Evolutionary conservation across 1,140 invertebrate species (phyloP).

Genomic region (Bombus cullumanus): DNA sequence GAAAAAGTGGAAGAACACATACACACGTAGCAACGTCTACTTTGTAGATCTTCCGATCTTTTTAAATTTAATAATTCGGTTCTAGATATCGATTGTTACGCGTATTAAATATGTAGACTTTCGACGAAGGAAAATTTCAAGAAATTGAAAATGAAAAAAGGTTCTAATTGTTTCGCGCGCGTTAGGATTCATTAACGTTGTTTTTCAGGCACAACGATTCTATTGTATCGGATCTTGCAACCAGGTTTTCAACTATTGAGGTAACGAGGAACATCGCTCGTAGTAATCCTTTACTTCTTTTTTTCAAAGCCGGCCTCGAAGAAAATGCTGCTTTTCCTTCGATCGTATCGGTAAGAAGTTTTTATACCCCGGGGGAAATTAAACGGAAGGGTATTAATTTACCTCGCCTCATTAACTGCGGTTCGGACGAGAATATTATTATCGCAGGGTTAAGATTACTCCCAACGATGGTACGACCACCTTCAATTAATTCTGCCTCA

Average conservation of each 20-base stretch:
- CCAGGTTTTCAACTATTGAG: neutral
- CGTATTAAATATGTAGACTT: too few relatives aligned
- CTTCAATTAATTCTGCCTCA: neutral
- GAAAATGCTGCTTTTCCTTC: neutral
- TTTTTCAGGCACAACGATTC: neutral
- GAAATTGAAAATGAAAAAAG: neutral
- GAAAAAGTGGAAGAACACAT: neutral
- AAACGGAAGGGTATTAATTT: constrained; percentile 35
- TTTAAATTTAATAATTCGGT: too few relatives aligned
- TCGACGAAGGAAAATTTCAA: too few relatives aligned
- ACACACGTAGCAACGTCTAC: too few relatives aligned
- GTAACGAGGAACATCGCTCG: neutral
- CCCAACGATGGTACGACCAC: neutral
- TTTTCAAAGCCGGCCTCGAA: too few relatives aligned
- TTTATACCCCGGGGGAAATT: constrained; percentile 33
- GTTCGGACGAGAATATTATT: constrained; percentile 1
- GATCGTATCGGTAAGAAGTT: neutral
- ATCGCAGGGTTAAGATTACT: neutral
- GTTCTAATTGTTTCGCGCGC: neutral
- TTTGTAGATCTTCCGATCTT: too few relatives aligned
- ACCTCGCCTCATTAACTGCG: constrained; percentile 23
- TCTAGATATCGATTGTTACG: too few relatives aligned
- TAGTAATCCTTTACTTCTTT: neutral
- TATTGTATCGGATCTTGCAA: neutral
- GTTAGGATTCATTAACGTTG: neutral